Conservation (phyloP, 2,113 vertebrate species). For the Poeciliopsis occidentalis region DNA sequence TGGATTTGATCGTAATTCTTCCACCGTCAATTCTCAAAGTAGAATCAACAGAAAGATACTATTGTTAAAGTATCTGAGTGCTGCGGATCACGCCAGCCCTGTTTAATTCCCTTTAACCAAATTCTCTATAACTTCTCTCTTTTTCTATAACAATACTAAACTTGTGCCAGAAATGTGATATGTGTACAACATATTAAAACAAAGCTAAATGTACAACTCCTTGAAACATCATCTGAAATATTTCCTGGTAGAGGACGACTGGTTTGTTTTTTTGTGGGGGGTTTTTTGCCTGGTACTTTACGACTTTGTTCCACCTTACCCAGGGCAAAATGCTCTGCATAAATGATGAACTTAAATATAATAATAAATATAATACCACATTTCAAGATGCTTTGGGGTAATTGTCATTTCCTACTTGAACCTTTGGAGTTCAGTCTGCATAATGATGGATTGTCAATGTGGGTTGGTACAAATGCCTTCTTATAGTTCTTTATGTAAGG, state of each 20-base stretch:
- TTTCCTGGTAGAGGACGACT: not conserved
- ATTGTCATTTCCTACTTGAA: conserved; percentile 30
- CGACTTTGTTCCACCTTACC: not conserved
- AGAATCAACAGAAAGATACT: no score
- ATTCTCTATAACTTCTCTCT: no score
- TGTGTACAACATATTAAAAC: not conserved
- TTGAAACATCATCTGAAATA: not conserved
- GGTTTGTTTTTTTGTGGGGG: no score
- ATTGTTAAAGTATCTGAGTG: no score
- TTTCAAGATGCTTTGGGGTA: conserved; percentile 17
- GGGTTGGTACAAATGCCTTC: conserved; percentile 15
- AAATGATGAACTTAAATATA: not conserved
- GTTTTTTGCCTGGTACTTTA: not conserved
- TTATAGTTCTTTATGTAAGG: conserved; percentile 60
- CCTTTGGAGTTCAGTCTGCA: conserved; percentile 29
- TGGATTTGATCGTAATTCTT: no score
- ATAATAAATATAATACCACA: not conserved
- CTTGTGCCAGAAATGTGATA: not conserved
- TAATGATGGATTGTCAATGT: conserved; percentile 64
- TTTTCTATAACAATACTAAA: not conserved
- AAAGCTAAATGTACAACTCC: not conserved
- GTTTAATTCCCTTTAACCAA: no score
- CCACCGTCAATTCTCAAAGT: no score
- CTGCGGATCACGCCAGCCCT: no score
- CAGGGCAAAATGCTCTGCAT: not conserved